Evolutionary conservation across 2,113 vertebrate species (phyloP).

Genomic region (Mustela nigripes): DNA sequence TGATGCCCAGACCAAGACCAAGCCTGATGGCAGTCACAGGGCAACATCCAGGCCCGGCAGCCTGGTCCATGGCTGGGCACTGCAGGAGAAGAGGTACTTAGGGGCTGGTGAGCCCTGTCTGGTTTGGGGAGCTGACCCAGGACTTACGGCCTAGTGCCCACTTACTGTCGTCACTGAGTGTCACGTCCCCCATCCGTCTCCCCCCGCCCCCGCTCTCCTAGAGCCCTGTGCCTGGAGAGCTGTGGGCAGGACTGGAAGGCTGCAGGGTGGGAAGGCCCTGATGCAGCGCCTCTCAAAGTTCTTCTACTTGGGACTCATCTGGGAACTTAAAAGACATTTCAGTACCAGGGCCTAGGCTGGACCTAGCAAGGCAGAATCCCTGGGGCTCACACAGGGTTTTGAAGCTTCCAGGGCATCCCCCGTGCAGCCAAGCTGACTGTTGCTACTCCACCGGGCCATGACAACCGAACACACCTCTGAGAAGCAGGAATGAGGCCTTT

Average conservation of each 20-base stretch:
- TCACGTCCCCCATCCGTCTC: no score
- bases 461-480: background rate
- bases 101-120: background rate
- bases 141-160: background rate
- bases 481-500: background rate
- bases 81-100: no score
- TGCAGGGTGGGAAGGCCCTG: background rate
- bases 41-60: no score
- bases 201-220: fast-evolving
- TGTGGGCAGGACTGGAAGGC: no score
- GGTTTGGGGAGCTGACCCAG: background rate
- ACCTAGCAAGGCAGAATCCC: background rate
- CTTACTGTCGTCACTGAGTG: no score
- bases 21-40: no score
- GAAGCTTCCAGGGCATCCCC: background rate
- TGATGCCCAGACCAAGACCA: no score
- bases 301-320: background rate
- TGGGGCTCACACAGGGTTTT: background rate
- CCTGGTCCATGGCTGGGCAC: no score
- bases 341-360: background rate
- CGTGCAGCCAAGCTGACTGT: background rate
- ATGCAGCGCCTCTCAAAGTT: background rate
- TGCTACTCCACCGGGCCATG: fast-evolving
- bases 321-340: background rate
- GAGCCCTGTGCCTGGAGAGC: background rate